Percentiles rank a stretch among this genome's conserved stretches.
Evolutionary conservation across 2,113 vertebrate genomes (phyloP).

Genomic region (Gymnorhina tibicen): DNA sequence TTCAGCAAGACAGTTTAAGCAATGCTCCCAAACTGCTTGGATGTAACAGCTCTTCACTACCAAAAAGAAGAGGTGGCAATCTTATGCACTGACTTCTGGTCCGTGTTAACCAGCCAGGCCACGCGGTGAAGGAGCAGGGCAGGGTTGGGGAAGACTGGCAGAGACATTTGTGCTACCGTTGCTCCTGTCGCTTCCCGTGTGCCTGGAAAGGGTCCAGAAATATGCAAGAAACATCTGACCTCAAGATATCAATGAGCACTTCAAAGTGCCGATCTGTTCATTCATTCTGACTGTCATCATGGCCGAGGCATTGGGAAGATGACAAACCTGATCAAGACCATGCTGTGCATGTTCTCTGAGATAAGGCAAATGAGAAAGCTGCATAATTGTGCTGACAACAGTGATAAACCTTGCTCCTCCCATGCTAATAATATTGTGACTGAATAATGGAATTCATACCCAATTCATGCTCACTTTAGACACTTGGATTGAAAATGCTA

Average conservation of each 20-base stretch:
- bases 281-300: constrained; percentile 18
- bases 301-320: constrained; percentile 18
- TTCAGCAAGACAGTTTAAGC: constrained; percentile 13
- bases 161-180: not conserved
- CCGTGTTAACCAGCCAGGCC: not conserved
- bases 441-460: not conserved
- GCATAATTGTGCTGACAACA: constrained; percentile 8
- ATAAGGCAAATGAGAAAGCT: not conserved
- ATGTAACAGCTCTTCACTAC: not conserved
- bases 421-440: not conserved
- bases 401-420: constrained; percentile 5
- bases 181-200: not conserved
- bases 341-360: not conserved
- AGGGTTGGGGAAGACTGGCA: not conserved
- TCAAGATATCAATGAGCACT: constrained; percentile 17
- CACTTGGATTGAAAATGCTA: not conserved
- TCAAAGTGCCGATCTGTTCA: not conserved
- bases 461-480: not conserved
- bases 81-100: not conserved
- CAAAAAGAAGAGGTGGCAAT: not conserved
- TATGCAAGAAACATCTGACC: constrained; percentile 1
- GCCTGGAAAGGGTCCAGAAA: not conserved
- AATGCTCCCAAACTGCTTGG: not conserved
- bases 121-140: not conserved
- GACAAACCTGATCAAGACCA: constrained; percentile 37